Base-by-base conservation (phyloP, 2,113 vertebrate species). In the Mirounga angustirostris region DNA sequence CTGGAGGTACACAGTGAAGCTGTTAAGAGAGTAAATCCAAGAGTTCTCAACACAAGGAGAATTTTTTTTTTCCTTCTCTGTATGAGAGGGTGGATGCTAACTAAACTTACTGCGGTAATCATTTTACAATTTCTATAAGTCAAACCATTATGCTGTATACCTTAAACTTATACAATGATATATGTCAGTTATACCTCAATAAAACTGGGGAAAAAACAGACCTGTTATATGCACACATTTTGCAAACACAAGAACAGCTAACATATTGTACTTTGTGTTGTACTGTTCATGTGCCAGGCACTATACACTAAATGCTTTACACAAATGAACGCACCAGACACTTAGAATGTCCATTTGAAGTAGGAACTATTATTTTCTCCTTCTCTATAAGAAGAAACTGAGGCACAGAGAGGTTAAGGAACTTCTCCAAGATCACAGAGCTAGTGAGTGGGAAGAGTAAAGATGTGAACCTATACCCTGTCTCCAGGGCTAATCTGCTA, bases 261-360 rank as follows among this genome's bases (percentile, higher is more conserved):
- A 65, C 86, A 58, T 76, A 36, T 73, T 91, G 54, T 92, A 61
- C 59, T 89, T 90, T 92, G 80, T 83, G 79, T 82, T 43, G n/a
- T 50, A 30, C 18, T 81, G 6, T 19, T 46, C 36, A 46, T 50
- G 88, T 22, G 30, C 33, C 36, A 40, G 36, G 52, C 36, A 54
- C 5, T 46, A 13, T 84, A 76, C 26, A 87, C 40, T 85, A 69
- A 88, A 30, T 87, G 10, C 22, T 79, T 89, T 28, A 56, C 12
- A 40, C 43, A 7, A 91, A 61, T 94, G 22, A 91, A 74, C 8
- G 85, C 30, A 88, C 73, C 67, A 43, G 52, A 80, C 43, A 87
- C 9, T 56, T 92, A 52, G 11, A 69, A 26, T 63, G 4, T 36
- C 15, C 19, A 19, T 30, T 67, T 89, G 78, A 96, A 74, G 63